Evolutionary conservation across 2,113 vertebrate species (phyloP), one percentile per base, ranked within the genome.

Genomic region (Columba janthina): DNA sequence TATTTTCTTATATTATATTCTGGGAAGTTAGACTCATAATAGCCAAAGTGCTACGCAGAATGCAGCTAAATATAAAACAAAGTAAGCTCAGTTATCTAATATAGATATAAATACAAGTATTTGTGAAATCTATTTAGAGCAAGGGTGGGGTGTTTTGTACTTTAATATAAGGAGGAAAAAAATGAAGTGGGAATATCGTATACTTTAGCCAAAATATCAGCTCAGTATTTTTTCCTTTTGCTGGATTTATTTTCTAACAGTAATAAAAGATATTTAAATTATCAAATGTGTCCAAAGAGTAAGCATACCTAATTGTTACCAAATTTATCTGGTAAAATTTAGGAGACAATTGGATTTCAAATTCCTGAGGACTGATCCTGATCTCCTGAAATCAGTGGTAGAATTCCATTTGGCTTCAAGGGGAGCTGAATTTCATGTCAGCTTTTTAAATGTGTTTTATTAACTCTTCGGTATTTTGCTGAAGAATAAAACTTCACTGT

Each of bases 1-100:
- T 84, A 76, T 91, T 92, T 95, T 91, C 46, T 81, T 86, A 29
- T 91, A 62, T 82, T 87, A 38, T 83, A 58, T 95, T 90, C 79
- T 86, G 61, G 58, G 74, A 96, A 96, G 66, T 94, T 79, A 72
- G 83, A n/a, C 26, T 88, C 26, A 21, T 73, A 88, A 89, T 65
- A 92, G 57, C 44, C 70, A 54, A 90, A 95, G 83, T 78, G 69
- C 69, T 87, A 78, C 1, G 13, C 44, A 93, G 76, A 31, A 74
- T 90, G 72, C n/a, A 78, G 85, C 69, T 94, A 94, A 96, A 96
- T 94, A 89, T 89, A 90, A 94, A 94, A 66, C 80, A 84, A 90
- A 94, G 85, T 75, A 92, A 92, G 57, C 25, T 94, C 40, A 38
- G 53, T 84, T 94, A 92, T 90, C 86, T 92, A 86, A 95, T 87